Base-by-base conservation (phyloP, 1,140 invertebrate species). In the Steinernema khuongi region DNA sequence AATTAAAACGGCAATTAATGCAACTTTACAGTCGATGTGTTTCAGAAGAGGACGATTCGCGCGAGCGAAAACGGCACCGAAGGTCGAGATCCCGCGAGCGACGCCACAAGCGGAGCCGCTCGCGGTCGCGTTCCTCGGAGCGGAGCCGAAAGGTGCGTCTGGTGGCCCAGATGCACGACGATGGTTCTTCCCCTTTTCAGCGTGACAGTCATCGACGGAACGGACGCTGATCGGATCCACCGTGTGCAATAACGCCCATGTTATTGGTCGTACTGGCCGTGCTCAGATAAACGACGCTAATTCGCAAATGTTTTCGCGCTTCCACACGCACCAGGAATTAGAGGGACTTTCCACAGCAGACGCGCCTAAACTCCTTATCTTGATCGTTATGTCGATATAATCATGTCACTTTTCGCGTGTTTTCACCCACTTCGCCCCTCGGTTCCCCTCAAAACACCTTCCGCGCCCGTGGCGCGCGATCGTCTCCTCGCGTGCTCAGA, bases 341-440 rank as follows among this genome's bases (percentile, higher is more conserved):
- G 11, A 4, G 7, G 26, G 11, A 60, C 26, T 26, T 60, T 60
- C 50, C 14, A 17, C 50, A 60, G 14, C 50, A 60, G 14, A 22
- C 50, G 19, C 50, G 14, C 7, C 7, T 22, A 60, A 22, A 60
- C 50, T 60, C 19, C 50, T 60, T 60, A 60, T 60, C 50, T n/a
- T n/a, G 50, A 60, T 60, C 22, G 50, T 14, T 22, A n/a, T 60
- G 50, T 60, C 50, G 50, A 60, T 17, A 14, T 60, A 60, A 60
- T 60, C 22, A 60, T 60, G 50, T 60, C 50, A 60, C 50, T 60
- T 60, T 60, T 60, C 11, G 50, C 7, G 4, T 60, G 50, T 60
- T 60, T 60, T 60, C 7, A 60, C 50, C 50, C 50, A 17, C 50
- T 26, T n/a, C n/a, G n/a, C n/a, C n/a, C n/a, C n/a, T n/a, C n/a